phyloP scores from a whole-genome alignment of 1,140 invertebrate species.

The Cydia strobilella region DNA sequence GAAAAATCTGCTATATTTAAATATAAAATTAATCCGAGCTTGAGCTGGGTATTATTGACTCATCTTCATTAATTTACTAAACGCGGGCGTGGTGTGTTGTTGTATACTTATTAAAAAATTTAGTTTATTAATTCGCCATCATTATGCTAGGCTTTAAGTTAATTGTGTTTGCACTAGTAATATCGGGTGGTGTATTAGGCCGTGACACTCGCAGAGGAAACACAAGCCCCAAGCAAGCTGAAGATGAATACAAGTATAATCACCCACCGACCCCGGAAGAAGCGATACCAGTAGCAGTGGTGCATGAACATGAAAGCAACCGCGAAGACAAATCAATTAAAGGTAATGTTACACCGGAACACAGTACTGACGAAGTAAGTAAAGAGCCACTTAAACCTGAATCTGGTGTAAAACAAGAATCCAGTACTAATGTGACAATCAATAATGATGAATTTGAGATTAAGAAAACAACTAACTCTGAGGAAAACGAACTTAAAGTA shows the following conservation, averaged over 20 bases:
- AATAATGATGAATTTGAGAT: not conserved
- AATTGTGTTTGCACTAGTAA: constrained; percentile 14
- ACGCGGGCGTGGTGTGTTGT: constrained; percentile 57
- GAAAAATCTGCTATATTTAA: constrained; percentile 42
- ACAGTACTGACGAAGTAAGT: constrained; percentile 12
- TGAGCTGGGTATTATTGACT: constrained; percentile 50
- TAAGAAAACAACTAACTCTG: constrained; percentile 31
- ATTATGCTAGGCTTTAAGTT: constrained; percentile 44
- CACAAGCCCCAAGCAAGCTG: not conserved
- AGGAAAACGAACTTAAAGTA: constrained; percentile 33
- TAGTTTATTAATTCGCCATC: constrained; percentile 42
- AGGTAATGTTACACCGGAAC: constrained; percentile 19
- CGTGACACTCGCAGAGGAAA: constrained; percentile 29
- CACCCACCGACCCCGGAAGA: constrained; percentile 49
- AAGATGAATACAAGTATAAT: constrained; percentile 48
- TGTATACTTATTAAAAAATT: constrained; percentile 43
- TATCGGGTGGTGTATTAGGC: constrained; percentile 21
- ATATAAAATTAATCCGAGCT: constrained; percentile 34
- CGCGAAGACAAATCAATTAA: constrained; percentile 13
- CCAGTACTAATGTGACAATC: not conserved
- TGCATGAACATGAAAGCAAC: constrained; percentile 34
- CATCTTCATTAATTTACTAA: constrained; percentile 61
- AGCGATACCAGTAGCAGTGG: constrained; percentile 38
- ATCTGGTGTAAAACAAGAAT: not conserved
- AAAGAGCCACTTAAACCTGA: not conserved